Evolutionary conservation across 2,888 invertebrate species (phyloP).

Genomic region (Thereva unica): DNA sequence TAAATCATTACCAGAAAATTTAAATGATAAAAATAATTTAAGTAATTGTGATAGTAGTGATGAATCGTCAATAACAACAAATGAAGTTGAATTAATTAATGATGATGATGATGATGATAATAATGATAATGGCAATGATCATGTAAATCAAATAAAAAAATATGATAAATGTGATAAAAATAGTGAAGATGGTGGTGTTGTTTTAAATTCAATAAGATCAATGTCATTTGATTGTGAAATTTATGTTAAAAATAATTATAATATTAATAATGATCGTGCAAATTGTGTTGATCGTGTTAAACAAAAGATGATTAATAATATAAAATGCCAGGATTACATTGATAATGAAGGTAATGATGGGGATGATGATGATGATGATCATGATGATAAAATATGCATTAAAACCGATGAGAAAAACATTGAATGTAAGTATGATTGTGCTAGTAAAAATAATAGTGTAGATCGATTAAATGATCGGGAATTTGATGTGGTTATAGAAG

Average conservation of each 20-base stretch:
- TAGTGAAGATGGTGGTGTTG: slow-evolving; percentile 2
- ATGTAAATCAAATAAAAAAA: slow-evolving; percentile 6
- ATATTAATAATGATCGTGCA: too few relatives aligned
- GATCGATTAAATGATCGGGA: not conserved
- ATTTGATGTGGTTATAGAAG: too few relatives aligned
- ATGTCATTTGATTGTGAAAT: not conserved
- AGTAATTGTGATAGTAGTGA: slow-evolving; percentile 39
- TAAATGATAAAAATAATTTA: slow-evolving; percentile 36
- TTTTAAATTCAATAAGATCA: not conserved
- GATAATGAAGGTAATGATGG: slow-evolving; percentile 20
- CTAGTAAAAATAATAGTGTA: not conserved
- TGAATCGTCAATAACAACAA: slow-evolving; percentile 37
- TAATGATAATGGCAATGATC: slow-evolving; percentile 38
- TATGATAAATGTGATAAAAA: not conserved
- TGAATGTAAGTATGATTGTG: too few relatives aligned
- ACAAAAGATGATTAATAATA: too few relatives aligned
- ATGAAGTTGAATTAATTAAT: slow-evolving; percentile 50
- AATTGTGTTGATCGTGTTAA: too few relatives aligned
- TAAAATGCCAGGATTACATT: slow-evolving; percentile 1
- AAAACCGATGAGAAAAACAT: not conserved
- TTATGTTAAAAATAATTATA: too few relatives aligned
- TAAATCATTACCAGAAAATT: slow-evolving; percentile 48
- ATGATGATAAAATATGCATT: slow-evolving; percentile 50
- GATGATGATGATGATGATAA: slow-evolving; percentile 38
- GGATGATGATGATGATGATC: slow-evolving; percentile 44